Percentiles rank a stretch among this genome's conserved stretches.
Evolutionary conservation across 1,140 invertebrate genomes (phyloP).

Genomic region (Papilio machaon): DNA sequence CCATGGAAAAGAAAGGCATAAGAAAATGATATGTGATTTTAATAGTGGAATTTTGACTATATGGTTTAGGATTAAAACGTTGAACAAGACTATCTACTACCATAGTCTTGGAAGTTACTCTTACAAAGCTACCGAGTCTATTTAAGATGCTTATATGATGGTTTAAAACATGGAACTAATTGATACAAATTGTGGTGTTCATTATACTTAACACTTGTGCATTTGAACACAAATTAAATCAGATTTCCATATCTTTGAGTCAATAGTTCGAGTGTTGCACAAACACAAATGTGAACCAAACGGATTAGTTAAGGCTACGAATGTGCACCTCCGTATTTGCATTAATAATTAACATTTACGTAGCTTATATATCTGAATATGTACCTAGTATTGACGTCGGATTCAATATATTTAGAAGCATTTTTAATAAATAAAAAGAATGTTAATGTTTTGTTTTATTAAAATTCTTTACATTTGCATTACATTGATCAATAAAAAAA

Average conservation of each 20-base stretch:
- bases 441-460: neutral
- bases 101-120: neutral
- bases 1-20: too few relatives aligned
- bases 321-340: slow-evolving; percentile 13
- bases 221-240: neutral
- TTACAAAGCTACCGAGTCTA: neutral
- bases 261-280: slow-evolving; percentile 1
- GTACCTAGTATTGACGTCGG: neutral
- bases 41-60: neutral
- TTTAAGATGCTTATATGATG: neutral
- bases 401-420: neutral
- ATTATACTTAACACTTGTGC: neutral
- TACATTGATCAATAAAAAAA: too few relatives aligned
- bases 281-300: neutral
- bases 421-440: neutral
- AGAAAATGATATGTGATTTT: neutral
- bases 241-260: neutral
- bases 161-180: neutral
- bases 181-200: neutral
- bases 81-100: neutral
- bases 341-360: slow-evolving; percentile 4
- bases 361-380: neutral
- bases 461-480: neutral
- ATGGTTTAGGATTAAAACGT: neutral
- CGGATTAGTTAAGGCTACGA: slow-evolving; percentile 15